Conservation (phyloP, 2,113 vertebrate genomes). For the Corythornis vintsioides region DNA sequence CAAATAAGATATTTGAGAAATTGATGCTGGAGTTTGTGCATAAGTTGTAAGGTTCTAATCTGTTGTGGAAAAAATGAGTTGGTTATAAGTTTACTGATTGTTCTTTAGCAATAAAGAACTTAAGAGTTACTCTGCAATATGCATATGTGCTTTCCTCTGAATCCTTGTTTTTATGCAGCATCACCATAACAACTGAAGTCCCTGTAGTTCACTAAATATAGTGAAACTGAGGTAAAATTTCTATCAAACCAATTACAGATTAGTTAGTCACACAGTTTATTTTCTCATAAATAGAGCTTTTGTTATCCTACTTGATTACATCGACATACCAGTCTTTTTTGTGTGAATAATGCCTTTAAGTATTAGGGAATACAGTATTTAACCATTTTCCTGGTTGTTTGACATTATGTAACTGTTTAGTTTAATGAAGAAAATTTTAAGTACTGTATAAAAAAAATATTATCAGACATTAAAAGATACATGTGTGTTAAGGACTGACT, state of each 20-base stretch:
- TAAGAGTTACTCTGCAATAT: not conserved
- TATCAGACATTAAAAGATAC: not conserved
- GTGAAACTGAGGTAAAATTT: not conserved
- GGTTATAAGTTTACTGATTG: not conserved
- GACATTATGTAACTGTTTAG: not conserved
- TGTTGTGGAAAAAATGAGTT: not conserved
- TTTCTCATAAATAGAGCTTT: not conserved
- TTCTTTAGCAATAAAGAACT: not conserved
- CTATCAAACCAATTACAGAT: not conserved
- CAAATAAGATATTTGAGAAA: not conserved
- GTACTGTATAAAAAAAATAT: not conserved
- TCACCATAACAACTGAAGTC: not conserved
- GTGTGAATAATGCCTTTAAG: not conserved
- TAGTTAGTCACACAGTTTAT: not conserved
- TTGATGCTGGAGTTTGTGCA: not conserved
- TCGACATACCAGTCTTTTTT: not conserved
- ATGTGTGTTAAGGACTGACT: not conserved
- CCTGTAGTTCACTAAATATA: not conserved
- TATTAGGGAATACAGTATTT: not conserved
- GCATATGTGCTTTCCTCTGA: not conserved
- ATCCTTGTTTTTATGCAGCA: not conserved
- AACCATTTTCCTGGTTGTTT: not conserved
- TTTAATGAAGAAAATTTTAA: not conserved
- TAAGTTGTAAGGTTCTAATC: not conserved
- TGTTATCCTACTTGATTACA: not conserved